Evolutionary conservation across 2,888 invertebrate genomes (phyloP), one percentile per base, ranked within the genome.

Genomic region (Silvanus unidentatus): DNA sequence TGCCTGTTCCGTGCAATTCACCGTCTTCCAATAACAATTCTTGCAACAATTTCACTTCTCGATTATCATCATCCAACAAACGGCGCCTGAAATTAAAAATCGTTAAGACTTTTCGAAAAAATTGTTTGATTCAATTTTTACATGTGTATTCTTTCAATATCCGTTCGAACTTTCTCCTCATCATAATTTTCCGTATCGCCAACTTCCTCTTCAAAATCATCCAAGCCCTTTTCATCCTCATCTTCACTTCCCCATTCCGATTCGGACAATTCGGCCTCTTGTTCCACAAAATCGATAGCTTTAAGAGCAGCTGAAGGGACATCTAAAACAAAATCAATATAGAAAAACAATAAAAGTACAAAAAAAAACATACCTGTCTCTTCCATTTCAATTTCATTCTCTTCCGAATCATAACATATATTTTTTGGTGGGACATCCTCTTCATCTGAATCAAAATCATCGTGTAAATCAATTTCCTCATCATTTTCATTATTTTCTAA

Each of bases 251-350:
- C 90, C 82, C 86, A 89, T 54, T 93, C 93, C 2, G 88, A 90
- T 62, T 93, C 95, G 0, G 92, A 91, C 27, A 96, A 71, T 62
- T 95, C 95, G 0, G 95, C 95, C 72, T 96, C 95, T 30, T 84
- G 79, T 55, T 96, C 95, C 42, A 95, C 76, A 74, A 91, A 96
- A 40, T 87, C 86, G 1, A 75, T 70, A 0, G 77, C 76, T 40
- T 79, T 78, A 4, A 53, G 36, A 35, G 49, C 46, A n/a, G 45
- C 14, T 39, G 22, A 5, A 22, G 22, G n/a, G 28, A 8, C 10
- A 28, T 28, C 28, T 28, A 28, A 6, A 28, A 28, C n/a, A n/a
- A 28, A 28, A 28, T 28, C 8, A 28, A 28, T 28, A 28, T 28
- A 8, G 10, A 28, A 28, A 6, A 28, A 6, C 28, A 8, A 28